Evolutionary conservation across 2,113 vertebrate species (phyloP).

Genomic region (Sinocyclocheilus anophthalmus): DNA sequence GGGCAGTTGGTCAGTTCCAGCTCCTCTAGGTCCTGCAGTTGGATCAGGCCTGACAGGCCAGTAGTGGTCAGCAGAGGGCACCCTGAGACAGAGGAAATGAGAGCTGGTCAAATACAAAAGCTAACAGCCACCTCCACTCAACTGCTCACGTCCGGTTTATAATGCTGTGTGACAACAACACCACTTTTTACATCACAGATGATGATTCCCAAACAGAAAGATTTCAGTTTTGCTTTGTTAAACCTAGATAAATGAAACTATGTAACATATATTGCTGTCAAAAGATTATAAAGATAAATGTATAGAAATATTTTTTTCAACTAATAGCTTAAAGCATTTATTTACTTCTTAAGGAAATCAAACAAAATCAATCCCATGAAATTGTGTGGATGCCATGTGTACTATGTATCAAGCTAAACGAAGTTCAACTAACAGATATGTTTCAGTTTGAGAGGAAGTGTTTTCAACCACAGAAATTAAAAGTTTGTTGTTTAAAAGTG

Average conservation of each 20-base stretch:
- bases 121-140: constrained; percentile 74
- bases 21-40: constrained; percentile 96
- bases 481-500: not conserved
- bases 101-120: not conserved
- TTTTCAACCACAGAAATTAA: not conserved
- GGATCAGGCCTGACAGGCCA: constrained; percentile 92
- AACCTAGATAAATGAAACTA: too few species aligned
- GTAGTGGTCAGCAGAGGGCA: constrained; percentile 97
- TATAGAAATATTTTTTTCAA: too few species aligned
- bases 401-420: not conserved
- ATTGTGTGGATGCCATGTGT: too few species aligned
- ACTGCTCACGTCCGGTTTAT: constrained; percentile 62
- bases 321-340: too few species aligned
- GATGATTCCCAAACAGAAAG: too few species aligned
- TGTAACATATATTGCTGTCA: too few species aligned
- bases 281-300: too few species aligned
- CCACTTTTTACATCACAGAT: too few species aligned
- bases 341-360: too few species aligned
- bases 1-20: constrained; percentile 98
- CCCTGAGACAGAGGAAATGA: constrained; percentile 70
- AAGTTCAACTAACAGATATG: not conserved
- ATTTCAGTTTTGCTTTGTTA: too few species aligned
- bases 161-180: not conserved
- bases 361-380: too few species aligned
- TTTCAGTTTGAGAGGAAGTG: not conserved